phyloP scores from a whole-genome alignment of 2,797 vertebrate genomes.

The Paramormyrops hopkinsi region DNA sequence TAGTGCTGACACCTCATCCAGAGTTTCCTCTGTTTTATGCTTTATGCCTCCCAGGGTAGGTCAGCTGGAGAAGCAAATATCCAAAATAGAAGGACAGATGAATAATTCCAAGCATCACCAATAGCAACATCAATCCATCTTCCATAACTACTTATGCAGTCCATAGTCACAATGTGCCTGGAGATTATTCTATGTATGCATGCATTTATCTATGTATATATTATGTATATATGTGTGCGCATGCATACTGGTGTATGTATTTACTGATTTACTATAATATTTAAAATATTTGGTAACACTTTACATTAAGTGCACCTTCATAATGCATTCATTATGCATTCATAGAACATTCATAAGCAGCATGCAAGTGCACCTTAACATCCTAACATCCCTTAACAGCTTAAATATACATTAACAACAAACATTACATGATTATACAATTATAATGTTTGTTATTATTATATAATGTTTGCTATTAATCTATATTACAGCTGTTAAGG shows the following conservation, averaged over 20 bases:
- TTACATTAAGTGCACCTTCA: not conserved
- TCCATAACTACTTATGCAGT: slow-evolving; percentile 1
- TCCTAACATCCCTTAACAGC: not conserved
- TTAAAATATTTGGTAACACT: not conserved
- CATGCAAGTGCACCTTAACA: not conserved
- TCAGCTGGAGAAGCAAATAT: not conserved
- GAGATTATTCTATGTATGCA: not conserved
- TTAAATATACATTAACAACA: not conserved
- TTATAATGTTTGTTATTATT: not conserved
- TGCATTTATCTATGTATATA: not conserved
- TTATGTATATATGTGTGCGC: not conserved
- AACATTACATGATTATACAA: not conserved
- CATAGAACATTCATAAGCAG: too few relatives aligned
- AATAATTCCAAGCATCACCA: not conserved
- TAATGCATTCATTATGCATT: not conserved
- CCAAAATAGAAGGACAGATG: not conserved
- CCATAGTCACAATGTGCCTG: not conserved
- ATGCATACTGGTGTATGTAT: not conserved
- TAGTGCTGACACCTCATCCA: not conserved
- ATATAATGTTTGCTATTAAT: not conserved
- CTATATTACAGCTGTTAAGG: too few relatives aligned
- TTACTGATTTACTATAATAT: not conserved
- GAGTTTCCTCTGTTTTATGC: not conserved
- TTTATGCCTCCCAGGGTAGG: not conserved
- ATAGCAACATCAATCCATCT: not conserved